A percentile compares a stretch with the other conserved stretches of the same genome.
Conservation (phyloP, 1,140 invertebrate species). For the Potamilus streckersoni region DNA sequence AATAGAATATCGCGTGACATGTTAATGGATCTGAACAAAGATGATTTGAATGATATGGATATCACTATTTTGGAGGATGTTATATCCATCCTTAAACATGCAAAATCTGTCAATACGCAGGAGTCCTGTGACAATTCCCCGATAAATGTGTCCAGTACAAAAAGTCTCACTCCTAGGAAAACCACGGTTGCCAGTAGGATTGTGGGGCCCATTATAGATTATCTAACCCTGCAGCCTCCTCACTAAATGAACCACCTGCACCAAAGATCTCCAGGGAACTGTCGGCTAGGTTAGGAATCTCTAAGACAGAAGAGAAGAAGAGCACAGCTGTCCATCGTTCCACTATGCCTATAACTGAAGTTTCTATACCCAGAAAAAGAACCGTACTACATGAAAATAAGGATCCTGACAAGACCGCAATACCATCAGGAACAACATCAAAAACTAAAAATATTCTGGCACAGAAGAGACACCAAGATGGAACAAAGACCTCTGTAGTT, state of each 20-base stretch:
- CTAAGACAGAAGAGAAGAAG: conserved; percentile 11
- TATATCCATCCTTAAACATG: conserved; percentile 85
- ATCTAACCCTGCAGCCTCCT: conserved; percentile 50
- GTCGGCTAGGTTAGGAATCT: conserved; percentile 47
- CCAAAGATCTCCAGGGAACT: conserved; percentile 51
- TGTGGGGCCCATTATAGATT: conserved; percentile 56
- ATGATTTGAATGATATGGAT: conserved; percentile 86
- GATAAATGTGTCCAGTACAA: too few relatives aligned
- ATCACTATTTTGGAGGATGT: conserved; percentile 85
- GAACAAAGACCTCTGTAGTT: too few relatives aligned
- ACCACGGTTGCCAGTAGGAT: conserved; percentile 60
- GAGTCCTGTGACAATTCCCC: conserved; percentile 38
- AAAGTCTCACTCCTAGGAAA: too few relatives aligned
- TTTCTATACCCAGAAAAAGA: conserved; percentile 46
- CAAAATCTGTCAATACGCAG: conserved; percentile 79
- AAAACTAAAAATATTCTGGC: conserved; percentile 45
- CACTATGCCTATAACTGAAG: conserved; percentile 24
- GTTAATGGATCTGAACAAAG: conserved; percentile 84
- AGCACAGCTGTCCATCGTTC: not conserved
- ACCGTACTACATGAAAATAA: conserved; percentile 63
- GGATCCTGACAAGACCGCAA: conserved; percentile 43
- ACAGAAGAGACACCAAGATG: conserved; percentile 29
- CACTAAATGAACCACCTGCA: conserved; percentile 34
- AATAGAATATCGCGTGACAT: conserved; percentile 85
- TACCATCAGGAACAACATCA: conserved; percentile 40